phyloP scores from a whole-genome alignment of 2,797 vertebrate species.

The Sitta carolinensis region DNA sequence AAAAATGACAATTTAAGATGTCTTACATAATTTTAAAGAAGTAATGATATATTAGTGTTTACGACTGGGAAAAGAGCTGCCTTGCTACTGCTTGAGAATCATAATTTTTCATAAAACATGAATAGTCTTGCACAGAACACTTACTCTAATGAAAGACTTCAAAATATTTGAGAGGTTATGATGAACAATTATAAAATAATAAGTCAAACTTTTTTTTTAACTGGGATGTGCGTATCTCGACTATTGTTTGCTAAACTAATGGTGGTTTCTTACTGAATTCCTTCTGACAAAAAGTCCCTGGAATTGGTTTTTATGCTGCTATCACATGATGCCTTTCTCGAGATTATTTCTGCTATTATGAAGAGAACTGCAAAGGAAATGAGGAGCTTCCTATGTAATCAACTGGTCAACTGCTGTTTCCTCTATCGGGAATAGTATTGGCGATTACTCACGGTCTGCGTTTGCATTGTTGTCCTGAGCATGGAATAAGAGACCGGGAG shows the following conservation, averaged over 20 bases:
- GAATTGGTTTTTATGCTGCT: not conserved
- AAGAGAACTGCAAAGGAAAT: slow-evolving; percentile 53
- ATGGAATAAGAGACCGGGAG: not conserved
- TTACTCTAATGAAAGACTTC: not conserved
- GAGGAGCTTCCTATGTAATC: slow-evolving; percentile 52
- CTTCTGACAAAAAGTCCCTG: not conserved
- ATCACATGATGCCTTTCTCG: not conserved
- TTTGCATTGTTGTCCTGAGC: not conserved
- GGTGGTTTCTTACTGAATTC: not conserved
- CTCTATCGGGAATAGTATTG: not conserved
- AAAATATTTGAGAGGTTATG: not conserved
- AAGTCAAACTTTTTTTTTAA: not conserved
- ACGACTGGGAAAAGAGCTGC: not conserved
- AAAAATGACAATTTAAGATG: not conserved
- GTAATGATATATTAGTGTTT: not conserved
- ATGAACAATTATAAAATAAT: not conserved
- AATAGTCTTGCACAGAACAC: not conserved
- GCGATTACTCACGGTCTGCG: not conserved
- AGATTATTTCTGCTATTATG: slow-evolving; percentile 19
- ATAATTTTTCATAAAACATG: not conserved
- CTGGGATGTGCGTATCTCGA: accelerated
- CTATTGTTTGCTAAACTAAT: not conserved
- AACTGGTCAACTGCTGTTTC: slow-evolving; percentile 29
- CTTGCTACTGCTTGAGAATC: not conserved
- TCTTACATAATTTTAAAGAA: not conserved